These are phyloP conservation scores for Tetragnatha montana DNA, from an alignment of 2,888 invertebrate genomes.

Conservation along the genomic window DNA sequence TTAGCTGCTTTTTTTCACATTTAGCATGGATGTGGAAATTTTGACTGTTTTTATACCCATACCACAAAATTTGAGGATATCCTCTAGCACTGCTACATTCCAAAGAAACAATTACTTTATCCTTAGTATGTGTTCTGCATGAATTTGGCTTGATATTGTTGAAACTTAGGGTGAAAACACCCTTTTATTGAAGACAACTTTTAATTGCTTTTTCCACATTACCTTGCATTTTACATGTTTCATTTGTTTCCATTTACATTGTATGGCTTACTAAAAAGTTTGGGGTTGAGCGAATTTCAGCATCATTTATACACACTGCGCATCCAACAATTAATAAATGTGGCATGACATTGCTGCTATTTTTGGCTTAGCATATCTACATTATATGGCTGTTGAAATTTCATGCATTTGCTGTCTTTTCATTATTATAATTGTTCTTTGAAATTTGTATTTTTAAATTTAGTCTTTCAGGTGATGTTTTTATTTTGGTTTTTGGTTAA, in stretches of 20 bases:
- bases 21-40: slow-evolving; percentile 62
- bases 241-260: not conserved
- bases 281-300: not conserved
- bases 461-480: not conserved
- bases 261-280: not conserved
- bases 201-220: slow-evolving; percentile 8
- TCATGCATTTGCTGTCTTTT: not conserved
- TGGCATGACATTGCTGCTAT: slow-evolving; percentile 31
- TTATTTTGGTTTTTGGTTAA: not conserved
- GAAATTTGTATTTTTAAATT: not conserved
- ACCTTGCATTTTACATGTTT: slow-evolving; percentile 19
- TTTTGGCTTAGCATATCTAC: slow-evolving; percentile 33
- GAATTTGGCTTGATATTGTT: slow-evolving; percentile 29
- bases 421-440: not conserved
- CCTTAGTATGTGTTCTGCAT: slow-evolving; percentile 31
- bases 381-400: slow-evolving; percentile 8
- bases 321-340: slow-evolving; percentile 18
- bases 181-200: not conserved
- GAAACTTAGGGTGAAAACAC: not conserved
- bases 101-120: not conserved
- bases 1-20: slow-evolving; percentile 56
- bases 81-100: slow-evolving; percentile 32
- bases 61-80: slow-evolving; percentile 2
- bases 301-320: not conserved
- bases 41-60: slow-evolving; percentile 28